Percentiles rank a stretch among this genome's conserved stretches.
Conservation (phyloP, 2,888 invertebrate species). For the Calameuta idolon region DNA sequence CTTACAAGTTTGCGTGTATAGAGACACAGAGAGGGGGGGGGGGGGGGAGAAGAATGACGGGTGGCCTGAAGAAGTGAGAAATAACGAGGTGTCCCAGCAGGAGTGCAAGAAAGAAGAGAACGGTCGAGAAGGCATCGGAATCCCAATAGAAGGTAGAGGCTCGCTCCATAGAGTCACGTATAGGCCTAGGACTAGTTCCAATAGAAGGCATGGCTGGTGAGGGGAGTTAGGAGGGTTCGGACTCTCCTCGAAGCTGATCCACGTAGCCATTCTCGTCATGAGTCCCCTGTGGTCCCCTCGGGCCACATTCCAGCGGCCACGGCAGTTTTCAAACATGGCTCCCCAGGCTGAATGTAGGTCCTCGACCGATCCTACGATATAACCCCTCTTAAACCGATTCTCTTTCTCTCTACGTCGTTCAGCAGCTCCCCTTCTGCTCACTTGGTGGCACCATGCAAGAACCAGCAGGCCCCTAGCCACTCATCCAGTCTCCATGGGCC, state of each 20-base stretch:
- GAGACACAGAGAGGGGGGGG: slow-evolving; percentile 20
- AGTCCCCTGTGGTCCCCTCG: slow-evolving; percentile 42
- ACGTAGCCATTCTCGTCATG: neutral
- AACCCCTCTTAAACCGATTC: slow-evolving; percentile 1
- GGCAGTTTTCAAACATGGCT: slow-evolving; percentile 65
- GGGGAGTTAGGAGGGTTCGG: slow-evolving; percentile 29
- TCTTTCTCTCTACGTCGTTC: slow-evolving; percentile 3
- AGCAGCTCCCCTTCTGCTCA: slow-evolving; percentile 26
- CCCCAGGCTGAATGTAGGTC: slow-evolving; percentile 64
- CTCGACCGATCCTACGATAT: slow-evolving; percentile 59
- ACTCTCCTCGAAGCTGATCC: slow-evolving; percentile 8
- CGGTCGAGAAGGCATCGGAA: neutral
- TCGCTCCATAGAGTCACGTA: neutral
- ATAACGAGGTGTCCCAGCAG: neutral
- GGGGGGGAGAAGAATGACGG: slow-evolving; percentile 19
- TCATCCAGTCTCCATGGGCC: slow-evolving; percentile 11
- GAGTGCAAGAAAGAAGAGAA: neutral
- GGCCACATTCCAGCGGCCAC: slow-evolving; percentile 62
- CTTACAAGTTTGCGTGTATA: neutral
- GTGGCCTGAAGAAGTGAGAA: neutral
- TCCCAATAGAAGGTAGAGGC: neutral
- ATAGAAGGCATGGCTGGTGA: neutral
- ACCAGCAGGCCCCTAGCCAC: slow-evolving; percentile 7
- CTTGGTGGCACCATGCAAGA: slow-evolving; percentile 2
- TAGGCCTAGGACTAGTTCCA: neutral